phyloP scores from a whole-genome alignment of 2,888 invertebrate species.

The Melanargia galathea region DNA sequence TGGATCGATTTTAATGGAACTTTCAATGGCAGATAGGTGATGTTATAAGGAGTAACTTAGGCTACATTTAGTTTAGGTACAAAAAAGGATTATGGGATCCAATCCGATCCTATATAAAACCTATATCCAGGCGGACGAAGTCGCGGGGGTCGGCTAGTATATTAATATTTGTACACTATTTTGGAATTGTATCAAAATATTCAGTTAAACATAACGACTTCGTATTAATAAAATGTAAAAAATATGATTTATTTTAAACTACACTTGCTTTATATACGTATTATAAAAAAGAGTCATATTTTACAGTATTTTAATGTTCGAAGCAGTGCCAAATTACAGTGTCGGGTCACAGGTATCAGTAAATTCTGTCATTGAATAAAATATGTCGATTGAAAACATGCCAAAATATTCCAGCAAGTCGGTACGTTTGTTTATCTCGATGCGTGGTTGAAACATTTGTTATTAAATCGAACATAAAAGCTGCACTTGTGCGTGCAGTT shows the following conservation, averaged over 20 bases:
- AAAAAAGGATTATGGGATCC: too few species aligned
- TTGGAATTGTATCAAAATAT: too few species aligned
- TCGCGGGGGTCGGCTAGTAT: too few species aligned
- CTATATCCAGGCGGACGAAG: too few species aligned
- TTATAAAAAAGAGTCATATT: neutral
- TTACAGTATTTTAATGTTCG: constrained; percentile 8
- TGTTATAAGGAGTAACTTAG: too few species aligned
- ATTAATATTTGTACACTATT: too few species aligned
- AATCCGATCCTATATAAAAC: too few species aligned
- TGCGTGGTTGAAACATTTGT: neutral
- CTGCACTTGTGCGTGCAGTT: neutral
- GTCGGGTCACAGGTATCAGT: constrained; percentile 14
- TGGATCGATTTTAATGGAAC: too few species aligned
- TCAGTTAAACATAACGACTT: neutral
- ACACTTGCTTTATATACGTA: neutral
- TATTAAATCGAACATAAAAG: neutral
- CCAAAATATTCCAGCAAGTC: constrained; percentile 24
- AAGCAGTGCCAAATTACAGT: constrained; percentile 8
- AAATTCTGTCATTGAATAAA: constrained; percentile 9
- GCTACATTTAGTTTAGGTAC: too few species aligned
- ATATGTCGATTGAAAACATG: constrained; percentile 28
- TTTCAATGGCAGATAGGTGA: too few species aligned
- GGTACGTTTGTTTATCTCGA: neutral
- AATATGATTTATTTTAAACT: neutral
- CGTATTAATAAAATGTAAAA: neutral